Evolutionary conservation across 53 echinoderm and acorn worm species (phyloP), one percentile per base, ranked within the genome.

Genomic region (Henricia sp.): DNA sequence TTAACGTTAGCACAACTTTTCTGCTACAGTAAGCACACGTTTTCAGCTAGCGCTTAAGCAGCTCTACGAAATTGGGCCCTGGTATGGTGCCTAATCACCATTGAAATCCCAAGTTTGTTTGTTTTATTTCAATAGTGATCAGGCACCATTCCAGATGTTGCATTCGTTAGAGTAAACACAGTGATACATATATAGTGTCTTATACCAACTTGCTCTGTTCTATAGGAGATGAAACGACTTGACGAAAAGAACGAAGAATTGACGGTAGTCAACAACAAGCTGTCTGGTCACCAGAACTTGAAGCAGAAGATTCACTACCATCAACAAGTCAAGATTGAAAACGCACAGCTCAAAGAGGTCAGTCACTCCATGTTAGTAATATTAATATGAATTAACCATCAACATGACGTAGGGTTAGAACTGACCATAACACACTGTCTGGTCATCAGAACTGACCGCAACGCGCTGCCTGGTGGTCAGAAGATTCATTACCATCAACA

Each of bases 301-400:
- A 93, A 96, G 41, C 96, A 96, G 89, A 93, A 93, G 74, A 96
- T 96, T 8, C 93, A 96, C 36, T 85, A 91, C 42, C 90, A 93
- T 37, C 71, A 86, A 48, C 85, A 89, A 36, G 77, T 96, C 42
- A 96, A 96, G 85, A 74, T 60, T 17, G 91, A 96, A 44, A 96
- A 96, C 17, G 55, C 67, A 25, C 57, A 64, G 1, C 85, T 96
- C 11, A 84, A 82, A 83, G 93, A 96, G 91, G 96, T 96, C n/a
- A 2, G 0, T 23, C 23, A 1, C n/a, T 68, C 41, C 41, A 21
- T 20, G 23, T 29, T 17, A 13, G 38, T 24, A 12, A n/a, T 25
- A 56, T 56, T 56, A 9, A 56, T 27, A 56, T 17, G 9, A 23
- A n/a, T 6, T 23, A 23, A 56, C 23, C 9, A 20, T 9, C 26